Evolutionary conservation across 2,113 vertebrate species (phyloP), one percentile per base, ranked within the genome.

Genomic region (Myrmecophaga tridactyla): DNA sequence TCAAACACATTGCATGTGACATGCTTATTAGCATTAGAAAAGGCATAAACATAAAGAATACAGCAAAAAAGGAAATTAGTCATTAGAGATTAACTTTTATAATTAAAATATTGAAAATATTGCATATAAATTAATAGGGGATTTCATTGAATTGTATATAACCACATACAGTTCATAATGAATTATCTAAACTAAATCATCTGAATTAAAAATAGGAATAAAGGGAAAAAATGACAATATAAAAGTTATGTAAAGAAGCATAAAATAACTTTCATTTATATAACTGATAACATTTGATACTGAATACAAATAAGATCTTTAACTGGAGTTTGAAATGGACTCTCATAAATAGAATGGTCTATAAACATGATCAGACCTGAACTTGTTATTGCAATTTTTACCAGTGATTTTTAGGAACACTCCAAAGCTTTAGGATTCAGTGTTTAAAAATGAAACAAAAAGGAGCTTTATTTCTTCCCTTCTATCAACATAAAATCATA

Each of bases 191-290:
- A 82, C 9, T 73, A 78, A 85, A 62, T 92, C 21, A 90, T 92
- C 72, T 48, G 76, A 95, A 95, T 97, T 95, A 96, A n/a, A 94
- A 84, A 58, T 97, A 96, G 95, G 75, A 94, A n/a, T 1, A 1
- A 62, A 76, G 85, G 69, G 97, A 90, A 9, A 48, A 48, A 63
- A 95, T n/a, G 1, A 70, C 4, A 89, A 92, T 94, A 88, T 96
- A 60, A 56, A 84, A 41, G 83, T 1, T 1, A 82, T 80, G 89
- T 95, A 86, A 39, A 46, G 70, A 12, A 94, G 65, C 46, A 90
- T 96, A 96, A 96, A 97, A 96, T 13, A 91, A 31, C 73, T 94
- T 31, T 85, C 18, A 96, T 88, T 95, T 73, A 88, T 70, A 95
- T 90, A 92, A 34, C 25, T 94, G 48, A 93, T 96, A 90, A 80